These are phyloP conservation scores for Scotopteryx bipunctaria DNA, from an alignment of 2,888 invertebrate species.

Conservation along the genomic window DNA sequence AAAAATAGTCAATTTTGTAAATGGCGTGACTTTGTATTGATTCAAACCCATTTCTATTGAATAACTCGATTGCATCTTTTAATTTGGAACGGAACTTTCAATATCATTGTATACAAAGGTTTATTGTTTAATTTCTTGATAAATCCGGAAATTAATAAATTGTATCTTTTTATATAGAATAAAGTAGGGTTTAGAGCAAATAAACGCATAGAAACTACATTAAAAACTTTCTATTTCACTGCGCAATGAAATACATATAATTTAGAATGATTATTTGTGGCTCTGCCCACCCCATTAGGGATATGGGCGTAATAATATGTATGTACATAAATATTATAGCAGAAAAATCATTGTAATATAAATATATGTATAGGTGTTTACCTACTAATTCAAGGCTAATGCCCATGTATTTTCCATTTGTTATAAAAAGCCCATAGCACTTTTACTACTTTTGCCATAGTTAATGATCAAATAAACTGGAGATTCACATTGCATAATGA, in stretches of 20 bases:
- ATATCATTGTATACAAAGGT: constrained; percentile 12
- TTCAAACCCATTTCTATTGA: constrained; percentile 10
- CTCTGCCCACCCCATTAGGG: too few relatives aligned
- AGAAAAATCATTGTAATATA: too few relatives aligned
- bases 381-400: not conserved
- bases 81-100: constrained; percentile 22
- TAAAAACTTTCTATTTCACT: constrained; percentile 21
- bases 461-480: constrained; percentile 28
- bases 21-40: constrained; percentile 11
- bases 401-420: not conserved
- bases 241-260: constrained; percentile 18
- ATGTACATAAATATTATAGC: too few relatives aligned
- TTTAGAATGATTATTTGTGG: too few relatives aligned
- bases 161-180: not conserved
- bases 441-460: constrained; percentile 8
- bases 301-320: too few relatives aligned
- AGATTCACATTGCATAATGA: constrained; percentile 30
- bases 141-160: not conserved
- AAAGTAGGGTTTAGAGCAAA: not conserved
- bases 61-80: constrained; percentile 17
- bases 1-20: constrained; percentile 1
- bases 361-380: too few relatives aligned
- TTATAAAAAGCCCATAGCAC: not conserved
- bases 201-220: not conserved
- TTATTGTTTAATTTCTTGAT: not conserved